Evolutionary conservation across 2,888 invertebrate species (phyloP), one percentile per base, ranked within the genome.

Genomic region (Trichacis sp.): DNA sequence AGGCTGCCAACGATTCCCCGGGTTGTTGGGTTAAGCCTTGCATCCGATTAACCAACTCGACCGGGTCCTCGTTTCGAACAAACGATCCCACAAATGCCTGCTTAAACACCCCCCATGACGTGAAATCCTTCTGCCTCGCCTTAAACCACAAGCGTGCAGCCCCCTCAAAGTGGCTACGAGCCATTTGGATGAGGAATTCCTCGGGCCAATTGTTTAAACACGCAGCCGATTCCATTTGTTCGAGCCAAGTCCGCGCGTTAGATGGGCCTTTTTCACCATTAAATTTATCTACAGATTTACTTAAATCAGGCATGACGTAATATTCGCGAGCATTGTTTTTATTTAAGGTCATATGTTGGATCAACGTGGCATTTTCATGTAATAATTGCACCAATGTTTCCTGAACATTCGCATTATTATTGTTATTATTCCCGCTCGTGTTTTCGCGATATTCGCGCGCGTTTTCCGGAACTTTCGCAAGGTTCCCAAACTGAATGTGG

Each of bases 161-260:
- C n/a, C 65, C 60, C 38, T 55, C 53, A 4, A 68, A 30, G 43
- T 68, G 48, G 45, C 59, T 52, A 17, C 56, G 64, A 1, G 59
- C 60, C 0, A 58, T 68, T 42, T 70, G 64, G 4, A 64, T 33
- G 2, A 67, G 1, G 9, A 64, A 65, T 0, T 52, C 36, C 1
- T 69, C 69, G 0, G 68, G 66, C 66, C 68, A 70, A 0, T 48
- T 45, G 24, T 67, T 59, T 2, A 67, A 45, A 15, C 20, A 38
- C n/a, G 67, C 68, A 1, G 67, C 38, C 1, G 66, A 20, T 42
- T 71, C 68, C 1, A 71, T 51, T 18, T 64, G 51, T 3, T 68
- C 51, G 4, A 61, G 18, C 58, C 68, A 68, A 3, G 33, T 40
- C 38, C 42, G 52, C 0, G 64, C 64, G 15, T 71, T 64, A 0